A percentile compares a stretch with the other conserved stretches of the same genome.
Evolutionary conservation across 2,888 invertebrate genomes (phyloP).

Genomic region (Sceliomorpha sp.): DNA sequence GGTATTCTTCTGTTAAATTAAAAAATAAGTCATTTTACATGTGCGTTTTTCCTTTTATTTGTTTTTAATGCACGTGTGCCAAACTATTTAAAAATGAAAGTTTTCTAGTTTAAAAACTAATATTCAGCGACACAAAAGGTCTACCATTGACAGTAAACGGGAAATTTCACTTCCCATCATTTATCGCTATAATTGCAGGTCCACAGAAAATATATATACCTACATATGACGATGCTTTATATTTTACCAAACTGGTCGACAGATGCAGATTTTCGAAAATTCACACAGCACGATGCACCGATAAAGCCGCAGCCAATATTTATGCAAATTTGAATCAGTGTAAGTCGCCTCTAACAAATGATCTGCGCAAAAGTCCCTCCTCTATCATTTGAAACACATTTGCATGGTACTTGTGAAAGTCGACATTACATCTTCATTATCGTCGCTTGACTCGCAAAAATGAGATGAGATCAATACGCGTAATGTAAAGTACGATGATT

Average conservation of each 20-base stretch:
- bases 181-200: conserved; percentile 3
- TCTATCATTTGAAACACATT: conserved; percentile 22
- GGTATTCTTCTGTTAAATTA: no score
- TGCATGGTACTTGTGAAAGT: conserved; percentile 22
- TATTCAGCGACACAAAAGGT: no score
- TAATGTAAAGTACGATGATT: background rate
- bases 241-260: conserved; percentile 21
- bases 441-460: no score
- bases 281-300: conserved; percentile 15
- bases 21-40: no score
- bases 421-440: conserved; percentile 18
- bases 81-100: background rate
- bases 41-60: no score
- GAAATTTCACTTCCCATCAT: background rate
- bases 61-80: no score
- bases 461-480: background rate
- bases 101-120: no score
- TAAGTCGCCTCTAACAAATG: conserved; percentile 26
- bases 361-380: conserved; percentile 12
- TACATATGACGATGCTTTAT: conserved; percentile 6
- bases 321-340: conserved; percentile 30
- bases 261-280: conserved; percentile 10
- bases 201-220: background rate
- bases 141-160: no score
- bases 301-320: conserved; percentile 32